phyloP scores from a whole-genome alignment of 2,797 vertebrate genomes.

The Nyctibius grandis region DNA sequence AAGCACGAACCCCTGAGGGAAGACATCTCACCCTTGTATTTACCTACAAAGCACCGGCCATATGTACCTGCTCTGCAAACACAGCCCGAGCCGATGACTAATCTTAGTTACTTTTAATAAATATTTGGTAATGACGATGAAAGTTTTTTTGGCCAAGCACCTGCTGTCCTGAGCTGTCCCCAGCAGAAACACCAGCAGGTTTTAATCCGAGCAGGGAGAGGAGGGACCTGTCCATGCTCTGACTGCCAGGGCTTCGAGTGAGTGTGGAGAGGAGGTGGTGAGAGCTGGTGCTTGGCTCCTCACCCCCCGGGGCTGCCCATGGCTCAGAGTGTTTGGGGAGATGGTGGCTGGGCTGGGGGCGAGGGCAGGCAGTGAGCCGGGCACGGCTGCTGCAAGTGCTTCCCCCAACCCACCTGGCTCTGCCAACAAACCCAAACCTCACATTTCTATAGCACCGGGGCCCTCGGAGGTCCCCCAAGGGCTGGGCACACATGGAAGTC shows the following conservation, averaged over 20 bases:
- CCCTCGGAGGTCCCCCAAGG: neutral
- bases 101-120: slow-evolving; percentile 27
- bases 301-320: accelerated
- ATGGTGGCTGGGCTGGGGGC: neutral
- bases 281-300: neutral
- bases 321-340: neutral
- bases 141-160: neutral
- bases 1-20: neutral
- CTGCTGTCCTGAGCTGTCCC: neutral
- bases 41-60: neutral
- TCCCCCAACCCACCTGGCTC: neutral
- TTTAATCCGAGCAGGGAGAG: neutral
- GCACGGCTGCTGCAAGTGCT: accelerated
- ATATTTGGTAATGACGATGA: neutral
- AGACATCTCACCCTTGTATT: neutral
- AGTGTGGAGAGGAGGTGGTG: neutral
- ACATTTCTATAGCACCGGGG: neutral
- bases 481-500: neutral
- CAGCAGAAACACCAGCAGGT: neutral
- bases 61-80: neutral
- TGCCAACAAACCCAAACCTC: neutral
- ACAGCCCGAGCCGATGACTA: neutral
- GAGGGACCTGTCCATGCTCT: neutral
- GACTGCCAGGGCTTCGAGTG: neutral
- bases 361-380: neutral